Conservation (phyloP, 2,113 vertebrate genomes). For the Brevimyrus niger region DNA sequence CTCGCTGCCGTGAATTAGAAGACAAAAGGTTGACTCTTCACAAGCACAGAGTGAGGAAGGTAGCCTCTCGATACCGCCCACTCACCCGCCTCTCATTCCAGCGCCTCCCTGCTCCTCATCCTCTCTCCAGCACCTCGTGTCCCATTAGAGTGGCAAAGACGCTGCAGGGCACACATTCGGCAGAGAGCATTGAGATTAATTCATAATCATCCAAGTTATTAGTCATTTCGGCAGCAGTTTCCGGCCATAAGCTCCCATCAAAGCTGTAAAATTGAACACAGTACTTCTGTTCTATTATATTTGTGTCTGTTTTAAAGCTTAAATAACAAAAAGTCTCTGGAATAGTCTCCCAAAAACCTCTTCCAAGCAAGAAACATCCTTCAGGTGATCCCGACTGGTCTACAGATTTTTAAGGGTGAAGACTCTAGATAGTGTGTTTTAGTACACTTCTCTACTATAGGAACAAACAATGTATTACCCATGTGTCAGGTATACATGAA, state of each 20-base stretch:
- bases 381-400: background rate
- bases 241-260: background rate
- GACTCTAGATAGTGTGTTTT: background rate
- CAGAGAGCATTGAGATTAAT: background rate
- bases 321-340: background rate
- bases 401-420: background rate
- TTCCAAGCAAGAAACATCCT: background rate
- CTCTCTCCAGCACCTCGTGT: background rate
- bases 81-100: background rate
- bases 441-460: background rate
- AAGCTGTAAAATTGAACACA: background rate
- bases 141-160: background rate
- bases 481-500: background rate
- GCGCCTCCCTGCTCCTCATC: background rate
- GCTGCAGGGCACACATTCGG: background rate
- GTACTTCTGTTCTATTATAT: background rate
- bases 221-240: background rate
- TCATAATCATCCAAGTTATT: background rate
- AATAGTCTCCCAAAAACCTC: background rate
- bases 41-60: background rate
- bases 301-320: background rate
- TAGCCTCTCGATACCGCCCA: background rate
- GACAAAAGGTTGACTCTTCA: background rate
- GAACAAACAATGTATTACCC: background rate
- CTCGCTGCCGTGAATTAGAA: background rate